Conservation (phyloP, 2,113 vertebrate genomes). For the Erythrolamprus reginae region DNA sequence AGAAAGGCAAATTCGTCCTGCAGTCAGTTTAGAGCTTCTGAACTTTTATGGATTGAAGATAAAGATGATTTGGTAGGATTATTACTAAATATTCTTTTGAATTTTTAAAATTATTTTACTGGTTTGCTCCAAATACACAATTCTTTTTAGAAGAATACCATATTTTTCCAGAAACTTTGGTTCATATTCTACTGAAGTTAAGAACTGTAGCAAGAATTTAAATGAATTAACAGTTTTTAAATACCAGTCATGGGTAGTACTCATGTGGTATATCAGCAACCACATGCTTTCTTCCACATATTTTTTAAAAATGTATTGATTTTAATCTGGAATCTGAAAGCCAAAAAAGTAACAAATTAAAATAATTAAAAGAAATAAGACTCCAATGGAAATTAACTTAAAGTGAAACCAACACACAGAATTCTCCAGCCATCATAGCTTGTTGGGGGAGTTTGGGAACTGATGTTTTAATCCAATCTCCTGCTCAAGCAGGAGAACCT, state of each 20-base stretch:
- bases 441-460: no score
- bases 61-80: neutral
- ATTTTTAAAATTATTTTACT: neutral
- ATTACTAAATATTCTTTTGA: neutral
- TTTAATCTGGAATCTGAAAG: neutral
- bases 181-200: neutral
- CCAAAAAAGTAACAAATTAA: neutral
- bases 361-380: neutral
- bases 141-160: neutral
- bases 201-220: neutral
- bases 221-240: neutral
- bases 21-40: conserved; percentile 20
- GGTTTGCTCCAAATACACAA: neutral
- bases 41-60: conserved; percentile 12
- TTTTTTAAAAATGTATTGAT: neutral
- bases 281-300: neutral
- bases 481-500: no score
- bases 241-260: neutral
- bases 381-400: neutral
- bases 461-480: no score
- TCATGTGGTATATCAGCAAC: neutral
- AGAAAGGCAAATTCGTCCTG: conserved; percentile 8
- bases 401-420: neutral
- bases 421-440: no score
- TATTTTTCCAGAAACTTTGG: neutral